Evolutionary conservation across 2,888 invertebrate genomes (phyloP), one percentile per base, ranked within the genome.

Genomic region (Odontocolon sp.): DNA sequence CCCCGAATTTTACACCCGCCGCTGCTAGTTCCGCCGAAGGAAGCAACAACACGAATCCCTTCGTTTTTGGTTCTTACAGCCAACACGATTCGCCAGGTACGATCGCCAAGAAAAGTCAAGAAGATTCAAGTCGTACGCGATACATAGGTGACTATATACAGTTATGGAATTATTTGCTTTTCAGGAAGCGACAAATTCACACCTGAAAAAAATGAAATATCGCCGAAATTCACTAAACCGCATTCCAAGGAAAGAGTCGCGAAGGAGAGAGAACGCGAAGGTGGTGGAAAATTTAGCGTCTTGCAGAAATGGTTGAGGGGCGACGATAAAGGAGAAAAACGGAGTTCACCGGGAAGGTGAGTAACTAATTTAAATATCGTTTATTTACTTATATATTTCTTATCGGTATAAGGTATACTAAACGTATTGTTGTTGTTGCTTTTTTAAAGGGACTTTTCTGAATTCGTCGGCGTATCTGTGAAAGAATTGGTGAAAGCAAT

Each of bases 401-500:
- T n/a, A n/a, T n/a, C n/a, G n/a, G n/a, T n/a, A n/a, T n/a, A n/a
- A n/a, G n/a, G n/a, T n/a, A n/a, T n/a, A n/a, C n/a, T n/a, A n/a
- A n/a, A n/a, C n/a, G n/a, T n/a, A n/a, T n/a, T n/a, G n/a, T n/a
- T n/a, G n/a, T n/a, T 11, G 2, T 68, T 47, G 56, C 59, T 33
- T n/a, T 52, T 68, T 70, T 77, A 52, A 79, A 91, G 91, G 67
- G 92, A 92, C 81, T 90, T 91, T 86, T 87, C 92, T 88, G 94
- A 94, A 84, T 91, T 93, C 69, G 92, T 92, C 14, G 94, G 94
- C 0, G 93, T 94, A 1, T 94, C 95, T 0, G 95, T 95, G 9
- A 94, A 95, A 78, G 95, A 95, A 80, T 89, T 95, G 63, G 95
- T 95, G 2, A 94, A 95, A 84, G 94, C 93, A 0, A 93, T 95